These are phyloP conservation scores for Callitettix versicolor DNA, from an alignment of 1,140 invertebrate species.

Conservation along the genomic window DNA sequence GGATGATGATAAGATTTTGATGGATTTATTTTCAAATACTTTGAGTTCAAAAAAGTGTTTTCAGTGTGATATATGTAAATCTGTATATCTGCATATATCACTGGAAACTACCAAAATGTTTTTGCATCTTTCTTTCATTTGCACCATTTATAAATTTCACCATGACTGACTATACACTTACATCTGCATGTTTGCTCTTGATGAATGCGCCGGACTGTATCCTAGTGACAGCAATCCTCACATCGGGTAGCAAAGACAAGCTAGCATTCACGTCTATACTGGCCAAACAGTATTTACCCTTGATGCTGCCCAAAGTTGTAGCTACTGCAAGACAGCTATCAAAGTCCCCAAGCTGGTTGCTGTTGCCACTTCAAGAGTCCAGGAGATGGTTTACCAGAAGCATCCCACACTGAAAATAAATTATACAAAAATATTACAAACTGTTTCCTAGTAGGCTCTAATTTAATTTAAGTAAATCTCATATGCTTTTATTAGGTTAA, in stretches of 20 bases:
- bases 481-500: too few species aligned
- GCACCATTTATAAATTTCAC: too few species aligned
- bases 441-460: too few species aligned
- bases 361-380: slow-evolving; percentile 54
- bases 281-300: slow-evolving; percentile 57
- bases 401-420: slow-evolving; percentile 51
- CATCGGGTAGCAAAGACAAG: slow-evolving; percentile 30
- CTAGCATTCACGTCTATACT: slow-evolving; percentile 46
- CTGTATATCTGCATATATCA: too few species aligned
- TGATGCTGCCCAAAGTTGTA: slow-evolving; percentile 36
- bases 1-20: too few species aligned
- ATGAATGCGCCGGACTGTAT: slow-evolving; percentile 48
- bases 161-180: slow-evolving; percentile 42
- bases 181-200: slow-evolving; percentile 47
- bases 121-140: too few species aligned
- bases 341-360: slow-evolving; percentile 58
- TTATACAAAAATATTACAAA: too few species aligned
- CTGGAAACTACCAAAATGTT: too few species aligned
- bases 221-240: slow-evolving; percentile 45
- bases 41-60: too few species aligned
- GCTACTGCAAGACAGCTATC: slow-evolving; percentile 49
- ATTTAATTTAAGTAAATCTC: too few species aligned
- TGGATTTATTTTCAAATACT: too few species aligned
- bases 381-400: slow-evolving; percentile 54
- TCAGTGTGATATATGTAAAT: too few species aligned